Base-by-base conservation (phyloP, 2,113 vertebrate species). In the Tachuris rubrigastra region DNA sequence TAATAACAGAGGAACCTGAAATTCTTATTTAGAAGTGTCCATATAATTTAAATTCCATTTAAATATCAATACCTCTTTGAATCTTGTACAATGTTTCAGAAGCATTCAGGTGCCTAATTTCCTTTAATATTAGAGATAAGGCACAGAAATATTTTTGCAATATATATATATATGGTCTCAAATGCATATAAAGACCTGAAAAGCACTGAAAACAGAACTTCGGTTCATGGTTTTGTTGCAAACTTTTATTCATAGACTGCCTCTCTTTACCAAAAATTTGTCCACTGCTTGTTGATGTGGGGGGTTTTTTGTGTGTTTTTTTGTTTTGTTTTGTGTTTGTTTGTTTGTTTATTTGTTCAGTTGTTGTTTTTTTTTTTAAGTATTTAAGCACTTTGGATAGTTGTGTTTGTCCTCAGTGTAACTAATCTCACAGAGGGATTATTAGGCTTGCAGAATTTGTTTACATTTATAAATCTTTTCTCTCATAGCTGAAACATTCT, bases 401-500 rank as follows among this genome's bases (percentile, higher is more conserved):
- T 65, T 90, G 83, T 84, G 27, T 74, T 93, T 88, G 46, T 91
- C 42, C 23, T 62, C 63, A 74, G 14, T 88, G 55, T 59, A 90
- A 83, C 46, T 90, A 62, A 88, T 86, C 39, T 87, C 65, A 68
- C n/a, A 89, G 73, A 81, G 14, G n/a, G 55, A 84, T 86, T 94
- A 67, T 92, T 74, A 81, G 31, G 44, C 35, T 90, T 86, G n/a
- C 12, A 52, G 46, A 92, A 87, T 76, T 59, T 89, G 62, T 85
- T 96, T 95, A 73, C 28, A 37, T 84, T 88, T 80, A 72, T 31
- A 85, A 87, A 84, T 60, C 47, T 81, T 88, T 93, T 77, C 35
- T 81, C 30, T 87, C 47, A 46, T 42, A 79, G 47, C 37, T 75
- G 59, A 84, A 92, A 60, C 14, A 55, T 86, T 84, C 91, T 65